phyloP scores from a whole-genome alignment of 1,140 invertebrate genomes.

The Drosophila bocqueti region DNA sequence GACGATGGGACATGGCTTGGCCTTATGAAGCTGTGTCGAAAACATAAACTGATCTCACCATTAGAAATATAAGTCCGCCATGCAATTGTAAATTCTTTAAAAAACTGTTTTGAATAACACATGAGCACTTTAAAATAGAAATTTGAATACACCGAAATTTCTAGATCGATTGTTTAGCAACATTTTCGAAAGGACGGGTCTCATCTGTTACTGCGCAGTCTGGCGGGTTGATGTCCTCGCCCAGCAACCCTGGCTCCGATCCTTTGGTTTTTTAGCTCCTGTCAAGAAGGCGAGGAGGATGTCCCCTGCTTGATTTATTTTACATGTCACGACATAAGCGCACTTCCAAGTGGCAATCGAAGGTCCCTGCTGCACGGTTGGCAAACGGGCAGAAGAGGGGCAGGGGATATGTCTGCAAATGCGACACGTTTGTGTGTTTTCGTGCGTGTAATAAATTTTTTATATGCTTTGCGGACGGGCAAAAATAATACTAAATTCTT shows the following conservation, averaged over 20 bases:
- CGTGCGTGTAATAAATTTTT: conserved; percentile 83
- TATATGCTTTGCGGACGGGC: conserved; percentile 72
- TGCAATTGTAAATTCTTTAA: neutral
- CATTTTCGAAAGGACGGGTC: neutral
- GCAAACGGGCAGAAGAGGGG: neutral
- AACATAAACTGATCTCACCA: neutral
- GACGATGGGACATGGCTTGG: no score
- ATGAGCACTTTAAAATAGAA: neutral
- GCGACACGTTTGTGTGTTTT: conserved; percentile 81
- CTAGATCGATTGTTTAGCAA: neutral
- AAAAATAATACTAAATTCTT: conserved; percentile 82
- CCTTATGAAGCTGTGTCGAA: no score
- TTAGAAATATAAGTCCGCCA: neutral
- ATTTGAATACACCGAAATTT: neutral
- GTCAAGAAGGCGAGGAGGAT: conserved; percentile 12
- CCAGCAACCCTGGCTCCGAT: conserved; percentile 37
- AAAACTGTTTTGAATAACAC: neutral
- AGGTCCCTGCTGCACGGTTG: conserved; percentile 16
- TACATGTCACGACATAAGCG: conserved; percentile 80
- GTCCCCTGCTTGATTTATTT: conserved; percentile 75
- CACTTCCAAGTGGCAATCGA: conserved; percentile 71
- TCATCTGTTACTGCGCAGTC: conserved; percentile 11
- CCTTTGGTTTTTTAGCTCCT: conserved; percentile 38
- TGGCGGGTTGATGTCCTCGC: conserved; percentile 3
- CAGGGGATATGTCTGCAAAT: conserved; percentile 48